Conservation (phyloP, 2,797 vertebrate genomes). For the Acanthurus tractus region DNA sequence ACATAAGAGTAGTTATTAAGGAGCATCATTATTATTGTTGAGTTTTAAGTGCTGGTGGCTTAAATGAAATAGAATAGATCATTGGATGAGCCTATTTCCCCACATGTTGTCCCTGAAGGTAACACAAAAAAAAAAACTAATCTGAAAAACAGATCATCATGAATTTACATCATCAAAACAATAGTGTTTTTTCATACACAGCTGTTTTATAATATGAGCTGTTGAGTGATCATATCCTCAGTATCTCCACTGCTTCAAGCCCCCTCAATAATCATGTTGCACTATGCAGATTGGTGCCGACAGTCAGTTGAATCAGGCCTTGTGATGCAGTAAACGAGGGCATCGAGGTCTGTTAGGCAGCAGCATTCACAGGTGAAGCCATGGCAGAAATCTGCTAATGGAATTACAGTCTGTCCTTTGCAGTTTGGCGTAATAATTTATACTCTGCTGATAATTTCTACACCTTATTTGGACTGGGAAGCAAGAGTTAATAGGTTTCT, state of each 20-base stretch:
- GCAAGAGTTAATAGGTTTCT: constrained; percentile 47
- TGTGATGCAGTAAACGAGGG: constrained; percentile 54
- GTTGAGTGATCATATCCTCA: not conserved
- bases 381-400: constrained; percentile 49
- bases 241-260: not conserved
- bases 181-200: not conserved
- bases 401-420: constrained; percentile 50
- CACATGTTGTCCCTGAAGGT: not conserved
- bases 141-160: not conserved
- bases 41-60: not conserved
- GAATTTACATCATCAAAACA: not conserved
- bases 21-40: not conserved
- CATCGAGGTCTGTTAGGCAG: constrained; percentile 49
- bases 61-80: not conserved
- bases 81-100: not conserved
- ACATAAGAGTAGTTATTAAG: not conserved
- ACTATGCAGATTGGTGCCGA: constrained; percentile 30
- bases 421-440: constrained; percentile 48
- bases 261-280: constrained; percentile 24
- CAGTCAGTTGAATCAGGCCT: constrained; percentile 38
- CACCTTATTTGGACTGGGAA: constrained; percentile 49
- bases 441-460: constrained; percentile 52
- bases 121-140: not conserved
- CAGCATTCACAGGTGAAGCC: constrained; percentile 46
- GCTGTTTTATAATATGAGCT: not conserved